Conservation (phyloP, 1,140 invertebrate species). For the Drosophila carrolli region DNA sequence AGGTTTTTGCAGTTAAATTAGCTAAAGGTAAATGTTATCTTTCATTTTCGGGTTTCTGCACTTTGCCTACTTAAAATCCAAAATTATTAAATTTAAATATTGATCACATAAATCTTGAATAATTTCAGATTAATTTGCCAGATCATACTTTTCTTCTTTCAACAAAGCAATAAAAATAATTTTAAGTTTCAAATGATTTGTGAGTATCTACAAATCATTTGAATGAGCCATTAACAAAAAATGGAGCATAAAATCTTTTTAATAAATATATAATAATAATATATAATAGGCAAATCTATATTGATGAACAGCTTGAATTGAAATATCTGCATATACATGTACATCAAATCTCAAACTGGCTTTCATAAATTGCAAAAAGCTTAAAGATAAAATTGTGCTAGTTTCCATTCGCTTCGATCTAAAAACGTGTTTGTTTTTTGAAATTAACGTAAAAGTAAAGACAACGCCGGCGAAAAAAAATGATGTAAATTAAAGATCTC, state of each 20-base stretch:
- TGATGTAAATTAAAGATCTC: slow-evolving; percentile 64
- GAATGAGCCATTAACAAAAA: slow-evolving; percentile 45
- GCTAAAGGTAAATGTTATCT: too few species aligned
- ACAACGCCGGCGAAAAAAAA: slow-evolving; percentile 25
- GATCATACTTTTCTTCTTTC: neutral
- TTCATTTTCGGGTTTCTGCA: too few species aligned
- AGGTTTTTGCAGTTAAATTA: neutral
- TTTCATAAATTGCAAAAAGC: slow-evolving; percentile 55
- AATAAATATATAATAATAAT: slow-evolving; percentile 46
- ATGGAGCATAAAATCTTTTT: slow-evolving; percentile 62
- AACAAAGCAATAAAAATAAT: neutral
- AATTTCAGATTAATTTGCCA: slow-evolving; percentile 2
- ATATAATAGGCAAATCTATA: slow-evolving; percentile 36
- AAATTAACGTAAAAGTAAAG: slow-evolving; percentile 40
- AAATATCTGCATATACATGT: slow-evolving; percentile 31
- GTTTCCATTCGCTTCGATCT: slow-evolving; percentile 47
- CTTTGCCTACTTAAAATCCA: neutral
- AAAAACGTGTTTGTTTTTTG: slow-evolving; percentile 62
- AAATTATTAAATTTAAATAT: neutral
- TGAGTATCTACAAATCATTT: slow-evolving; percentile 54
- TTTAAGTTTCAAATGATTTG: neutral
- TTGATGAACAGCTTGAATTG: slow-evolving; percentile 1
- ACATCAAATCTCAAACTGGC: slow-evolving; percentile 29
- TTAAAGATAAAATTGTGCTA: slow-evolving; percentile 39
- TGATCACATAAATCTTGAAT: neutral